Evolutionary conservation across 2,888 invertebrate species (phyloP).

Genomic region (Laothoe populi): DNA sequence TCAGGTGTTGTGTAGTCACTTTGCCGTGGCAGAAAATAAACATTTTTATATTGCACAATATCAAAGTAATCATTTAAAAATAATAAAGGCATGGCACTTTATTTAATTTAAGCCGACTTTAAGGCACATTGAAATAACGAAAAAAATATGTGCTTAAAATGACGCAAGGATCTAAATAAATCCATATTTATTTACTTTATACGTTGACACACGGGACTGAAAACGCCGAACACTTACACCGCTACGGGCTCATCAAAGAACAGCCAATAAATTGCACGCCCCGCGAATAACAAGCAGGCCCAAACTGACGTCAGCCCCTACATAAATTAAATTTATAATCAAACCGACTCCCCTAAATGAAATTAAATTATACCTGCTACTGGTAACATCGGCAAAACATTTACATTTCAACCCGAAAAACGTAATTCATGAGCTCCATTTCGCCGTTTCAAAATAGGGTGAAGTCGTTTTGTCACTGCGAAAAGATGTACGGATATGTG

Average conservation of each 20-base stretch:
- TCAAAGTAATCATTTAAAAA: no score
- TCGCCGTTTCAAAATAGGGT: conserved; percentile 57
- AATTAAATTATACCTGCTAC: conserved; percentile 80
- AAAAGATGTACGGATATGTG: conserved; percentile 44
- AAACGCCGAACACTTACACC: conserved; percentile 51
- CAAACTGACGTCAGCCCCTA: conserved; percentile 64
- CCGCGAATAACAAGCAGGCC: conserved; percentile 71
- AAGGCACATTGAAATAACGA: background rate
- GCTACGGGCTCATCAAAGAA: conserved; percentile 61
- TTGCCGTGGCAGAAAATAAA: no score
- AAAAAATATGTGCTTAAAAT: background rate
- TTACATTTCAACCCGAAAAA: conserved; percentile 72
- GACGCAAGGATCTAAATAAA: background rate
- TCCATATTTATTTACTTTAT: conserved; percentile 21
- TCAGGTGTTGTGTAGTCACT: no score
- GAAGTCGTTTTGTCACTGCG: conserved; percentile 54
- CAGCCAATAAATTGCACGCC: conserved; percentile 70
- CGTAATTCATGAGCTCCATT: conserved; percentile 61
- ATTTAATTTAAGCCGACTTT: no score
- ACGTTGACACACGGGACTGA: conserved; percentile 31
- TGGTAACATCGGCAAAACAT: conserved; percentile 73
- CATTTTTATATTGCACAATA: no score
- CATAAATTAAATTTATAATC: conserved; percentile 83
- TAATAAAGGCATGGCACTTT: no score
- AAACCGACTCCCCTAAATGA: conserved; percentile 72